These are phyloP conservation scores for Arenaria interpres DNA, from an alignment of 2,113 vertebrate genomes.

Conservation along the genomic window DNA sequence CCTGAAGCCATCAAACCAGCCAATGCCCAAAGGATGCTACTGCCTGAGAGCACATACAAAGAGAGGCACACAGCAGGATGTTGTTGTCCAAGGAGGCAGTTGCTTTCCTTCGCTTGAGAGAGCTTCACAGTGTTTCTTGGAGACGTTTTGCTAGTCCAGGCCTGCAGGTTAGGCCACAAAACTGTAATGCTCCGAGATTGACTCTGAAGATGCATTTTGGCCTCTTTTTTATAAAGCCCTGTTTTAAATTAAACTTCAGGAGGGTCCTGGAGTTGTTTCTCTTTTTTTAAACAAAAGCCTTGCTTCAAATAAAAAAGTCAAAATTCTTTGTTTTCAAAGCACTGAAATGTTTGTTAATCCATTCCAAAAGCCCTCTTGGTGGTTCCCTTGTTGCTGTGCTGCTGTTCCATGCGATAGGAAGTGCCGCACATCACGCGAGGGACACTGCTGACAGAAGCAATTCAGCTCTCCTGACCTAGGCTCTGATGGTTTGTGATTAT, in stretches of 20 bases:
- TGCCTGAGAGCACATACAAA: not conserved
- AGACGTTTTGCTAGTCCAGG: not conserved
- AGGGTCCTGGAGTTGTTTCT: not conserved
- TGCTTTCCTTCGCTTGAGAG: not conserved
- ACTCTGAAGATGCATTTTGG: not conserved
- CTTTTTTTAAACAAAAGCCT: not conserved
- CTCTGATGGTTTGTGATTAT: not conserved
- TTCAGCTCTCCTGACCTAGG: not conserved
- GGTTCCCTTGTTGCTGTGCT: not conserved
- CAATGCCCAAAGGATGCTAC: not conserved
- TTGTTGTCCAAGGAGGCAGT: not conserved
- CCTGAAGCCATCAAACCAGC: not conserved
- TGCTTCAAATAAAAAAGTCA: not conserved
- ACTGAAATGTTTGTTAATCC: not conserved
- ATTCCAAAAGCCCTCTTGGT: not conserved
- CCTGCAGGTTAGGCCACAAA: not conserved
- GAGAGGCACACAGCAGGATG: not conserved
- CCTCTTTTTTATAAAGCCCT: not conserved
- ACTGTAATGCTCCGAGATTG: not conserved
- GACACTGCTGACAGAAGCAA: not conserved
- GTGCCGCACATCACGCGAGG: fast-evolving
- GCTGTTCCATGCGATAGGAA: not conserved
- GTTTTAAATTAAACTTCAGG: not conserved
- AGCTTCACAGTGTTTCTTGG: not conserved
- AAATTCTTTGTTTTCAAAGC: not conserved